Conservation (phyloP, 2,888 invertebrate species). For the Trileptium ribeirensis region DNA sequence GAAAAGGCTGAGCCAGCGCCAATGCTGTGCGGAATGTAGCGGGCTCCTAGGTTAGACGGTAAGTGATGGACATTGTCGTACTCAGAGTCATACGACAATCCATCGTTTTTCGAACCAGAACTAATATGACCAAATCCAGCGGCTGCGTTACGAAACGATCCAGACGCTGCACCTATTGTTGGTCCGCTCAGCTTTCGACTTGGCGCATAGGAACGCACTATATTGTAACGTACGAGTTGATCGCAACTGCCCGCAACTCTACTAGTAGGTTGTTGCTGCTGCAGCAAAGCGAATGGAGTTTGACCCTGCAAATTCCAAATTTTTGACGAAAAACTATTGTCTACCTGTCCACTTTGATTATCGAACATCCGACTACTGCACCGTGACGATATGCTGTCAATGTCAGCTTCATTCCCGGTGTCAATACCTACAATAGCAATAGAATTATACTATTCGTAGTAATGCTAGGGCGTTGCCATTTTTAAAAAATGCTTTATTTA, state of each 20-base stretch:
- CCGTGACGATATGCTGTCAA: constrained; percentile 70
- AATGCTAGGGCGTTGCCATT: too few species aligned
- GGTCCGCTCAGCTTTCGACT: not conserved
- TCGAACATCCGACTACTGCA: constrained; percentile 74
- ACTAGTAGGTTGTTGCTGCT: not conserved
- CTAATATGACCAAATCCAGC: too few species aligned
- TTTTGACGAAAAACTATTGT: not conserved
- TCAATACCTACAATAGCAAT: constrained; percentile 41
- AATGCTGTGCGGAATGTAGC: not conserved
- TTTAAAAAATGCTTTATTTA: too few species aligned
- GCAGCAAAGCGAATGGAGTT: not conserved
- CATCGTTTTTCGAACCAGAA: not conserved
- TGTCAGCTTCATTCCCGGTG: constrained; percentile 56
- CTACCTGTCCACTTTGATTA: constrained; percentile 52
- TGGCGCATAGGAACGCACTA: not conserved
- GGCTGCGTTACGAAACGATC: not conserved
- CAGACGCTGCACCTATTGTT: too few species aligned
- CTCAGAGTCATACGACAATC: too few species aligned
- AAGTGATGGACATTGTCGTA: too few species aligned
- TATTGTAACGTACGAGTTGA: too few species aligned
- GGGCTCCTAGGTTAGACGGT: too few species aligned
- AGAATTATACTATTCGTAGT: too few species aligned
- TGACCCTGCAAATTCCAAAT: not conserved
- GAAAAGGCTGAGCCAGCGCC: not conserved
- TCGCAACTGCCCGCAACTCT: too few species aligned